Percentiles rank a stretch among this genome's conserved stretches.
phyloP scores from a whole-genome alignment of 2,888 invertebrate species.

The Biston betularia region DNA sequence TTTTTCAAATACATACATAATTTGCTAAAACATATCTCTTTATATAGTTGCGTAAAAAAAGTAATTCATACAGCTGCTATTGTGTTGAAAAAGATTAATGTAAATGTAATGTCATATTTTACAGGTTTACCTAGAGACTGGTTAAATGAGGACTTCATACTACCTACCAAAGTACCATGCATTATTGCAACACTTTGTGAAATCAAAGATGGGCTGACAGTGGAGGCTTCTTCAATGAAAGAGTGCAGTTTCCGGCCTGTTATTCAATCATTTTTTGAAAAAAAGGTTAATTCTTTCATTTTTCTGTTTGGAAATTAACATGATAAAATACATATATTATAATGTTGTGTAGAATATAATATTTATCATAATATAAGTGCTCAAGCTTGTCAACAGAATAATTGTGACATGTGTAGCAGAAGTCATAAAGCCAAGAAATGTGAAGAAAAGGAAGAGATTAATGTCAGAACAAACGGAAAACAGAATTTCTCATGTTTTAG shows the following conservation, averaged over 20 bases:
- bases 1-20: too few species aligned
- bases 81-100: too few species aligned
- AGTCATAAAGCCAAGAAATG: too few species aligned
- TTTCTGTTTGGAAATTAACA: not conserved
- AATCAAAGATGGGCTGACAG: slow-evolving; percentile 92
- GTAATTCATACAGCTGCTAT: too few species aligned
- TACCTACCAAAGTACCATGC: slow-evolving; percentile 90
- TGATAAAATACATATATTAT: not conserved
- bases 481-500: too few species aligned
- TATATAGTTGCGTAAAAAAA: too few species aligned
- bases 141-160: slow-evolving; percentile 84
- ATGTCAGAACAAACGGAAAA: too few species aligned
- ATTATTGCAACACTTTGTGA: slow-evolving; percentile 94
- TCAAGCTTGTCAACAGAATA: too few species aligned
- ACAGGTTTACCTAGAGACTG: slow-evolving; percentile 91
- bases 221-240: slow-evolving; percentile 96
- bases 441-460: too few species aligned
- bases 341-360: not conserved
- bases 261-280: slow-evolving; percentile 91
- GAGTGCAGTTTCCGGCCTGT: slow-evolving; percentile 94
- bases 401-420: too few species aligned
- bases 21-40: too few species aligned
- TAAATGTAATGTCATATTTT: slow-evolving; percentile 12
- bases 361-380: too few species aligned
- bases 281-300: slow-evolving; percentile 78